A percentile compares a stretch with the other conserved stretches of the same genome.
These are phyloP conservation scores for Pantherophis vulpinus DNA, from an alignment of 2,797 vertebrate species.

Conservation along the genomic window DNA sequence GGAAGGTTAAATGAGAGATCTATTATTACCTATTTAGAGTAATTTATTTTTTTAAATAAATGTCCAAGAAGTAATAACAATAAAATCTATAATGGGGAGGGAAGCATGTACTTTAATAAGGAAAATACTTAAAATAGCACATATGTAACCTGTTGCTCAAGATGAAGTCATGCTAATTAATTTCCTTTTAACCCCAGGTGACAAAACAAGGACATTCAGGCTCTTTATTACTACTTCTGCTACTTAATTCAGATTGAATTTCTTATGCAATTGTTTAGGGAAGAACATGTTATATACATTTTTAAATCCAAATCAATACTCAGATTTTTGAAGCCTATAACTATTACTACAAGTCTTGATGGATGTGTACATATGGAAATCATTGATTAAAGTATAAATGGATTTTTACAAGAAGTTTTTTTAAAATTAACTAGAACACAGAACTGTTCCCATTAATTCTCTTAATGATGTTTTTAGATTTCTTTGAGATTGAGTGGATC, in stretches of 20 bases:
- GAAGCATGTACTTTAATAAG: neutral
- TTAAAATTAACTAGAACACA: neutral
- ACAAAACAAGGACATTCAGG: neutral
- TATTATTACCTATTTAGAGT: neutral
- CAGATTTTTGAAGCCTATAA: neutral
- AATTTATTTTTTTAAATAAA: neutral
- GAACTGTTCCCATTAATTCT: neutral
- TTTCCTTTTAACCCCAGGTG: neutral
- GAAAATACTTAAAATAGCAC: neutral
- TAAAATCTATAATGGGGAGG: neutral
- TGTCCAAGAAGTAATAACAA: neutral
- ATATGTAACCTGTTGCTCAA: neutral
- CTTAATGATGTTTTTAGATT: neutral
- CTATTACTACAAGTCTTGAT: neutral
- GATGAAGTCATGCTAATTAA: neutral
- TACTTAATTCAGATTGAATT: neutral
- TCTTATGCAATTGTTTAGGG: neutral
- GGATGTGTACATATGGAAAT: neutral
- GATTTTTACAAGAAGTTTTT: constrained; percentile 1
- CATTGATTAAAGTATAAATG: neutral
- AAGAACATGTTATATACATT: neutral
- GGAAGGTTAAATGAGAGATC: neutral
- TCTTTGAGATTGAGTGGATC: neutral
- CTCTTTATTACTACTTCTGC: neutral
- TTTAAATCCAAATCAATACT: constrained; percentile 10